A percentile compares a stretch with the other conserved stretches of the same genome.
Evolutionary conservation across 2,888 invertebrate genomes (phyloP).

Genomic region (Euzophera pinguis): DNA sequence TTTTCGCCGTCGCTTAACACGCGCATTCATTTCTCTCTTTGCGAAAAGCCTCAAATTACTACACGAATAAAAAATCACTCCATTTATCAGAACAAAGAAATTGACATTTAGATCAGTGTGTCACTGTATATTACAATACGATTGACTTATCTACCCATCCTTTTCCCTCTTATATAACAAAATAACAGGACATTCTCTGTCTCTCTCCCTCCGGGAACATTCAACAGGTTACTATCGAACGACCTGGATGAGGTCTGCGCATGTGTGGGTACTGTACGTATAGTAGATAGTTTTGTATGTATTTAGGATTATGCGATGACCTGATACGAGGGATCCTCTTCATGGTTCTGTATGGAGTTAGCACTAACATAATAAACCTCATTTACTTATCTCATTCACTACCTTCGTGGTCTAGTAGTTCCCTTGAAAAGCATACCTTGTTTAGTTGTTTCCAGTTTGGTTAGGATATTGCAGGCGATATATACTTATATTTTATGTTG

Average conservation of each 20-base stretch:
- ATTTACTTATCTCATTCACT: no score
- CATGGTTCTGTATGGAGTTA: no score
- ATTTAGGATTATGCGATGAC: no score
- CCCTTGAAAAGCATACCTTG: no score
- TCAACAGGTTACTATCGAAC: slow-evolving; percentile 10
- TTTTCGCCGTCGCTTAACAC: no score
- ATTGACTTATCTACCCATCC: not conserved
- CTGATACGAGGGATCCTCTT: no score
- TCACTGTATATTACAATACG: slow-evolving; percentile 12
- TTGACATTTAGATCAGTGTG: slow-evolving; percentile 9
- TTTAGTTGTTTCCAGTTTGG: no score
- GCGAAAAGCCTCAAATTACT: not conserved
- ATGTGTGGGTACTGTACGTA: not conserved
- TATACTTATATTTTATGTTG: no score
- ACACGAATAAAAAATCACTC: slow-evolving; percentile 5
- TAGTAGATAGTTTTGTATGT: not conserved
- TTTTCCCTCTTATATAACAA: not conserved
- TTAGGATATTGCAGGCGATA: no score
- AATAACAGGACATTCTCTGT: not conserved
- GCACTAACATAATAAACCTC: no score
- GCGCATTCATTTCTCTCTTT: no score
- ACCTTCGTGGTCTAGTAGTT: no score
- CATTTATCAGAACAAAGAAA: slow-evolving; percentile 5
- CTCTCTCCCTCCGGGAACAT: not conserved
- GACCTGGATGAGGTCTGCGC: not conserved